phyloP scores from a whole-genome alignment of 1,140 invertebrate species.

The Procambarus clarkii region DNA sequence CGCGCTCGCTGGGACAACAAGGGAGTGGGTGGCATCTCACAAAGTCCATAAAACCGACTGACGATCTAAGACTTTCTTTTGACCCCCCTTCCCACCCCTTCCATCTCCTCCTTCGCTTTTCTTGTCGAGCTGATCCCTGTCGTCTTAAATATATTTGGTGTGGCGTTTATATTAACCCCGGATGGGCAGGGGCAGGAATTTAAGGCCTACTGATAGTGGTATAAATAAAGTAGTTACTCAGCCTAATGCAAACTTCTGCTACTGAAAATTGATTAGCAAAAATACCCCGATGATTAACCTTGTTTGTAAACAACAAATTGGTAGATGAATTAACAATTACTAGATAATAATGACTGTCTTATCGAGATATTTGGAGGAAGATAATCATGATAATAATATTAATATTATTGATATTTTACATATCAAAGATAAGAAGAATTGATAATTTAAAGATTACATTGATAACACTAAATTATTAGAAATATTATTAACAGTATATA shows the following conservation, averaged over 20 bases:
- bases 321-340: no score
- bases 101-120: neutral
- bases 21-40: conserved; percentile 68
- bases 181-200: neutral
- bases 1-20: conserved; percentile 56
- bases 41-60: conserved; percentile 62
- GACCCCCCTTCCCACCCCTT: conserved; percentile 10
- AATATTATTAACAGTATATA: no score
- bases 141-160: conserved; percentile 10
- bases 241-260: neutral
- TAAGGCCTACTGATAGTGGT: neutral
- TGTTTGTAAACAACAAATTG: no score
- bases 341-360: no score
- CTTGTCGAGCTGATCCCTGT: conserved; percentile 7
- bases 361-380: no score
- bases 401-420: no score
- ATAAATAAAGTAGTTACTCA: neutral
- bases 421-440: no score
- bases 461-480: no score
- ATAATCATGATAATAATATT: no score
- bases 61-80: conserved; percentile 57
- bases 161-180: conserved; percentile 1
- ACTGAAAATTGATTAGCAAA: conserved; percentile 4
- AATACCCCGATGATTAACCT: neutral
- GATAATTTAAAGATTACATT: no score